Percentiles rank a stretch among this genome's conserved stretches.
phyloP scores from a whole-genome alignment of 2,797 vertebrate species.

The Carapus acus region DNA sequence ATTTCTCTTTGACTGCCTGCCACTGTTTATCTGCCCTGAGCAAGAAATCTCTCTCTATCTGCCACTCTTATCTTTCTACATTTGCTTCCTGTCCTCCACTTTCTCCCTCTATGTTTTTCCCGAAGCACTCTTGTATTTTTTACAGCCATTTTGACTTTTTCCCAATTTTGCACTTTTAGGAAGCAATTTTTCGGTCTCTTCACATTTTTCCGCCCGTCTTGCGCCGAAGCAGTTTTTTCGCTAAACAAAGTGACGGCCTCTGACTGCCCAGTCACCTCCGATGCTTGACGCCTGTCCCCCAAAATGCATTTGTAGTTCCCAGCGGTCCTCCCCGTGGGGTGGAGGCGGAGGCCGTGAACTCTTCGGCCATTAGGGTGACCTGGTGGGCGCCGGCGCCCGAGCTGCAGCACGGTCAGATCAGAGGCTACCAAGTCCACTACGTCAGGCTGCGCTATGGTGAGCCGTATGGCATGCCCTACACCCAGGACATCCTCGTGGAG shows the following conservation, averaged over 20 bases:
- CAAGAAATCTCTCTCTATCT: constrained; percentile 63
- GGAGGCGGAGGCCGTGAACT: constrained; percentile 93
- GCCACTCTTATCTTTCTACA: constrained; percentile 66
- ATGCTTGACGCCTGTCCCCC: constrained; percentile 69
- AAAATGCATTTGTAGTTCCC: constrained; percentile 97
- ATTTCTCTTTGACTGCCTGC: constrained; percentile 63
- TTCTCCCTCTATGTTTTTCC: constrained; percentile 61
- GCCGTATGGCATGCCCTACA: constrained; percentile 84
- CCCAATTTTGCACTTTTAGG: constrained; percentile 55
- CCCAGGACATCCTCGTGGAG: constrained; percentile 91
- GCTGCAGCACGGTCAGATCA: constrained; percentile 89
- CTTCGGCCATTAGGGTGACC: constrained; percentile 87
- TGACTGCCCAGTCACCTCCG: too few relatives aligned
- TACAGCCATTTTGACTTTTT: constrained; percentile 57
- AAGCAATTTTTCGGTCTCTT: constrained; percentile 34
- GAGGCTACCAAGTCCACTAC: constrained; percentile 96
- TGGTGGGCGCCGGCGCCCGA: constrained; percentile 90
- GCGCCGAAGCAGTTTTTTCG: constrained; percentile 36
- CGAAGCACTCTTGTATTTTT: constrained; percentile 49
- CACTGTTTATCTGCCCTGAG: constrained; percentile 63
- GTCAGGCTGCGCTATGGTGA: constrained; percentile 89
- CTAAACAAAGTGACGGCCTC: constrained; percentile 57
- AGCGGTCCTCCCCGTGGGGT: constrained; percentile 93
- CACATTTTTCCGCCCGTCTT: constrained; percentile 26
- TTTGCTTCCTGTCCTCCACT: constrained; percentile 65